Base-by-base conservation (phyloP, 2,797 vertebrate species). In the Crocodylus rhombifer region DNA sequence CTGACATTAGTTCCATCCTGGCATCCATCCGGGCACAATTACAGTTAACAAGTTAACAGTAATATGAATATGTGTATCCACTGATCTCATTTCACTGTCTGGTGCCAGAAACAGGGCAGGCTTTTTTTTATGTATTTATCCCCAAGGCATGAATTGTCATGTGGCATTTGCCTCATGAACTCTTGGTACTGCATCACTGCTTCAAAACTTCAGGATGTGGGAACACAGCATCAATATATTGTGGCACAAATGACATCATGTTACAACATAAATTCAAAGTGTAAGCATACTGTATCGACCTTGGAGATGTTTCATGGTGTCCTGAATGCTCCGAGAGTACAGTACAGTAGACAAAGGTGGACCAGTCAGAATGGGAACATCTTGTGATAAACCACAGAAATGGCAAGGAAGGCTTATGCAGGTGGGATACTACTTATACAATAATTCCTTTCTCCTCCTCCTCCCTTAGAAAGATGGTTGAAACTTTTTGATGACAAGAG, bases 221-320 rank as follows among this genome's bases (percentile, higher is more conserved):
- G 36, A 58, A 16, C 0, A 1, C 12, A 4, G 23, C 0, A 1
- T 14, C 14, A 1, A 56, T 23, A 55, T 4, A 1, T 57, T 79
- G 26, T 36, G 60, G n/a, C 13, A 67, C 64, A 10, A 57, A 42
- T 42, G 42, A 36, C 4, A 0, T 15, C 42, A 42, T 10, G 3
- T 6, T 36, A 4, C n/a, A 78, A 56, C 20, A 57, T 33, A 78
- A 88, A 20, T 21, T 33, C 61, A 26, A 2, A 0, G 0, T 13
- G 28, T 73, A 71, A 42, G 25, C 28, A 33, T 9, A n/a, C 16
- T 12, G 75, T 16, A 80, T 82, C n/a, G 36, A 60, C 2, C 33
- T 57, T 57, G 65, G 86, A n/a, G 69, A 56, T 21, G 9, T 58
- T 42, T 58, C 51, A 58, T 4, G 5, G 1, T 2, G 14, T 12